Base-by-base conservation (phyloP, 2,888 invertebrate genomes). In the Pseudanteris insignis region DNA sequence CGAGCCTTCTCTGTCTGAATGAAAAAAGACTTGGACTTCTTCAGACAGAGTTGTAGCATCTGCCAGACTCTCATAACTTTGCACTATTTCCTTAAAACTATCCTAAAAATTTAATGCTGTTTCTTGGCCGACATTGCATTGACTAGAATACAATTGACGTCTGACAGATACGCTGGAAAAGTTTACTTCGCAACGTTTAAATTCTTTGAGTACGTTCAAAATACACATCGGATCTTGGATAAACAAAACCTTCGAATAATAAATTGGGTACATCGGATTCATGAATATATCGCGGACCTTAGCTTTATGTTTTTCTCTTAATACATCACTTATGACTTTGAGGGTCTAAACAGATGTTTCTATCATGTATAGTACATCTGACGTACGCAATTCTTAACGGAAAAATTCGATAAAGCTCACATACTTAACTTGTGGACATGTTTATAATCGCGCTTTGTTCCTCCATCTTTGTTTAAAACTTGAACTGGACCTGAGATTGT, bases 131-230 rank as follows among this genome's bases (percentile, higher is more conserved):
- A 12, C 3, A 5, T 12, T 30, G 9, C 11, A 30, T 7, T 30
- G 30, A 2, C 10, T 12, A 11, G 30, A 30, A 32, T 36, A 47
- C n/a, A 47, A 7, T 25, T 28, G 36, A 13, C 34, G 5, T 33
- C 25, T 25, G 11, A 40, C 43, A 5, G 44, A 47, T 18, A 50
- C 48, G 9, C 60, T 61, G 1, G 61, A 59, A 21, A 55, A 40
- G 26, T 61, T 63, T 34, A 33, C 37, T 53, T 66, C 57, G 5
- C 37, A 25, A 2, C 34, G 9, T 11, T 34, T 34, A 8, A 34
- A 18, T 10, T 34, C 18, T 18, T 34, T 33, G 2, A 33, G 10
- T 6, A 18, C n/a, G 1, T 34, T 12, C 2, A 34, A n/a, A 3
- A 34, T 34, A 15, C 2, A 7, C 1, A n/a, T 5, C 2, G 33